Evolutionary conservation across 2,888 invertebrate genomes (phyloP), one percentile per base, ranked within the genome.

Genomic region (Pharmacophagus antenor): DNA sequence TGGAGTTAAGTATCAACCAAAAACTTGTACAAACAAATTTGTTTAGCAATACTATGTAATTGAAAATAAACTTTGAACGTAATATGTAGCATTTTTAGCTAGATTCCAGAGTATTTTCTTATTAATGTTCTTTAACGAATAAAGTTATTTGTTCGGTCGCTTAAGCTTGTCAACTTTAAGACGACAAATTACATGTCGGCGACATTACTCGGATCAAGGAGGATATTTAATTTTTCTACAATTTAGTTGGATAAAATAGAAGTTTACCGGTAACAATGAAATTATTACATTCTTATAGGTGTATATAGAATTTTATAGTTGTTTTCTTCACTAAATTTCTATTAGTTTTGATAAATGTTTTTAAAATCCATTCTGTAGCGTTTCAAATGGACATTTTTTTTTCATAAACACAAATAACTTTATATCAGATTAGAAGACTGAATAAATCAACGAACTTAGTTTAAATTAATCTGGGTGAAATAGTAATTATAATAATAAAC

Each of bases 131-230:
- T 54, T 20, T 23, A 59, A 59, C 48, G 48, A 59, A 54, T 59
- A 27, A 59, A 47, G 48, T 53, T 59, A 54, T 59, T 59, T 55
- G 42, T 48, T 49, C 59, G 50, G 22, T 55, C 55, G 50, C 42
- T 50, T 55, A 37, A 48, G 54, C 49, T 60, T 49, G 55, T 60
- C 55, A 55, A 55, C 54, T 48, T 54, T 54, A 46, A 55, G 50
- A 49, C 50, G 55, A 53, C 55, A 55, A 60, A 60, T 55, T 53
- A 60, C 59, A 27, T 60, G 55, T 44, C 59, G 44, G 22, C 53
- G 23, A 49, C 44, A 52, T 44, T 58, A 58, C 58, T 58, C 23
- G 44, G 50, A 58, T 27, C 46, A 47, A 22, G 51, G 46, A 23
- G 52, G 52, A 52, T 52, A 58, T 57, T 23, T 52, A 51, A 52